phyloP scores from a whole-genome alignment of 2,797 vertebrate species.

The Myoxocephalus aenaeus region DNA sequence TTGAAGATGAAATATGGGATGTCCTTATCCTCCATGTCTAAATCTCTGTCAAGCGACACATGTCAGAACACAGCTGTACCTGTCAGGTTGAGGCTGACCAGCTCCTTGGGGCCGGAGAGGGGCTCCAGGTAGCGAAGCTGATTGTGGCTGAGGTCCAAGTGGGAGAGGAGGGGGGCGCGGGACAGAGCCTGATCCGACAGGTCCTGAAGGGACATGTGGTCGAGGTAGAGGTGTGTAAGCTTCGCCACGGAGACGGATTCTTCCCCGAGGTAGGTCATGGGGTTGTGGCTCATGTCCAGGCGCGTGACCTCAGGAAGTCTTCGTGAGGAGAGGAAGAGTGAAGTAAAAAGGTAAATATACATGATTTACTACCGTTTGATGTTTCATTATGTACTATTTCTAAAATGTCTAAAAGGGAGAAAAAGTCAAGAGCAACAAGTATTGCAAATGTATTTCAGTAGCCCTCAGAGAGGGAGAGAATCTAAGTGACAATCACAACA shows the following conservation, averaged over 20 bases:
- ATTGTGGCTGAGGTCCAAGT: constrained; percentile 89
- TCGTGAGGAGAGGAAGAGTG: neutral
- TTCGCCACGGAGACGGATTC: constrained; percentile 87
- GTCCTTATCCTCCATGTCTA: neutral
- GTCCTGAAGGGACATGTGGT: constrained; percentile 91
- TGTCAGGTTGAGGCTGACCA: constrained; percentile 84
- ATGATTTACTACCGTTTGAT: neutral
- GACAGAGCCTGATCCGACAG: constrained; percentile 86
- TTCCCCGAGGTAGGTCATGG: constrained; percentile 88
- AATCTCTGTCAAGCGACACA: neutral
- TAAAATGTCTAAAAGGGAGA: neutral
- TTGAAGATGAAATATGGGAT: neutral
- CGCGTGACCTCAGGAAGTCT: constrained; percentile 79
- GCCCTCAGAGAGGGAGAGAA: too few relatives aligned
- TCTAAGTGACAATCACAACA: too few relatives aligned
- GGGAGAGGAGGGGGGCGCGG: constrained; percentile 81
- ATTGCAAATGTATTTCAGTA: too few relatives aligned
- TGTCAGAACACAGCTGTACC: constrained; percentile 53
- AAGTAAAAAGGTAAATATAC: neutral
- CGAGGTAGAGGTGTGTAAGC: constrained; percentile 88
- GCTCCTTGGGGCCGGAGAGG: constrained; percentile 70
- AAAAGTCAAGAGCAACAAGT: neutral
- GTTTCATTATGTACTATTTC: neutral
- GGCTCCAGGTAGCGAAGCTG: constrained; percentile 88
- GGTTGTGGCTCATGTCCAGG: constrained; percentile 91